These are phyloP conservation scores for Anabas testudineus DNA, from an alignment of 2,797 vertebrate genomes.

Conservation along the genomic window DNA sequence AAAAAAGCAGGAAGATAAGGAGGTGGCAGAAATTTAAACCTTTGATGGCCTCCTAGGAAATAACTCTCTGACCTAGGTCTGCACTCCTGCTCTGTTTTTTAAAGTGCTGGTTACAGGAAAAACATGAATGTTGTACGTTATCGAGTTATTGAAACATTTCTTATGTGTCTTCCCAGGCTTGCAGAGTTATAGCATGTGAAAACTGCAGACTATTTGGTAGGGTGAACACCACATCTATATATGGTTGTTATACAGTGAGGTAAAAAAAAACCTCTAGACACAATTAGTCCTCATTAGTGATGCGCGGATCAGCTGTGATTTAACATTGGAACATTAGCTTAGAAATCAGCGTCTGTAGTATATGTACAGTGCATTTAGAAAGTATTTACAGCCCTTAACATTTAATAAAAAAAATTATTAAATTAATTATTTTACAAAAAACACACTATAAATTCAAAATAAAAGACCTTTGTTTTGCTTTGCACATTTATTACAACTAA, in stretches of 20 bases:
- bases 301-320: conserved; percentile 26
- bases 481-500: no score
- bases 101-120: neutral
- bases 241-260: conserved; percentile 30
- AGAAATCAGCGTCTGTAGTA: no score
- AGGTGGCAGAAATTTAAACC: neutral
- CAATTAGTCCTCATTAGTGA: conserved; percentile 57
- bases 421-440: no score
- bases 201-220: neutral
- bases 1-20: conserved; percentile 10
- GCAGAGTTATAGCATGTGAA: neutral
- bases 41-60: no score
- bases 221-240: conserved; percentile 1
- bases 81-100: no score
- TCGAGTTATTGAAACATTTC: neutral
- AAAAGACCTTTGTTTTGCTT: no score
- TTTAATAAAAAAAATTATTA: no score
- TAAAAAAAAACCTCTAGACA: conserved; percentile 22
- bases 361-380: no score
- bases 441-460: no score
- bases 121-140: neutral
- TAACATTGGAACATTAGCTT: no score
- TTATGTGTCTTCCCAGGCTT: neutral
- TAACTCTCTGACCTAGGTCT: no score
- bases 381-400: no score